phyloP scores from a whole-genome alignment of 2,888 invertebrate genomes.

The Cancer borealis region DNA sequence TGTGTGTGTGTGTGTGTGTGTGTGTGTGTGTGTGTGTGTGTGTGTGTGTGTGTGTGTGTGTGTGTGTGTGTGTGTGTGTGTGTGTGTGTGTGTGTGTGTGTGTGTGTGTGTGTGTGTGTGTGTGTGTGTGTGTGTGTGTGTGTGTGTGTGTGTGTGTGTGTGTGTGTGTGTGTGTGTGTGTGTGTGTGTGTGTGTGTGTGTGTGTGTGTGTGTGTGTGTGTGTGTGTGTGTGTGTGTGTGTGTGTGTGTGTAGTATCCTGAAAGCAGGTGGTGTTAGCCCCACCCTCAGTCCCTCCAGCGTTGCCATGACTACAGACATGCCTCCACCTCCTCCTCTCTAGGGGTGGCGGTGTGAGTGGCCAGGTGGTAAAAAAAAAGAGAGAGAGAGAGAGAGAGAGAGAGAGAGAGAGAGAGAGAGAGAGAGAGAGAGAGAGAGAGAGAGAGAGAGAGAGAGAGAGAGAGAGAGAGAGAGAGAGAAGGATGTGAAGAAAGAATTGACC shows the following conservation, averaged over 20 bases:
- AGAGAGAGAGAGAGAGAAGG: neutral
- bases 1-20: no score
- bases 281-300: neutral
- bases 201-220: no score
- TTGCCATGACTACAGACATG: neutral
- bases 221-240: no score
- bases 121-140: no score
- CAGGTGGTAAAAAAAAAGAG: neutral
- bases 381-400: neutral
- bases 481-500: neutral
- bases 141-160: no score
- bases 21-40: no score
- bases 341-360: neutral
- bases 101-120: no score
- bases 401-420: constrained; percentile 40
- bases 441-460: constrained; percentile 27
- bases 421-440: constrained; percentile 8
- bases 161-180: no score
- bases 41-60: no score
- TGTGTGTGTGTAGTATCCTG: neutral
- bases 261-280: neutral
- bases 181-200: no score
- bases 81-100: no score
- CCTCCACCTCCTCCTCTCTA: neutral
- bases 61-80: no score